These are phyloP conservation scores for Anhinga rufa DNA, from an alignment of 2,113 vertebrate genomes.

Conservation along the genomic window DNA sequence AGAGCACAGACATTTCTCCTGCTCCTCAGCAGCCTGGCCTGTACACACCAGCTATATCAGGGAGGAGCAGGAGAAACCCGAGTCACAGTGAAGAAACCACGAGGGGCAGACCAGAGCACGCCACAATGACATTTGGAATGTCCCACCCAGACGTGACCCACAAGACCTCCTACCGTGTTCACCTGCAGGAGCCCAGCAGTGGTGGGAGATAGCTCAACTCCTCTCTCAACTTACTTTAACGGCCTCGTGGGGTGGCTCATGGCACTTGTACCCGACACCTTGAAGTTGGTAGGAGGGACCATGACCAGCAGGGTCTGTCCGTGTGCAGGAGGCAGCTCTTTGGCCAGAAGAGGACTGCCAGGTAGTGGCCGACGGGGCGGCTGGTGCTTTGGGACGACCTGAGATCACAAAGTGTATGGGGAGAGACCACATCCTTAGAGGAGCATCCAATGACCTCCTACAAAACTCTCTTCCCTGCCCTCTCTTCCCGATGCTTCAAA, in stretches of 20 bases:
- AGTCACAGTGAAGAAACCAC: background rate
- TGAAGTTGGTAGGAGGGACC: conserved; percentile 75
- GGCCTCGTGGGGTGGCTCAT: conserved; percentile 61
- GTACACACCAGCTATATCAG: fast-evolving
- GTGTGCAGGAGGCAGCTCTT: conserved; percentile 3
- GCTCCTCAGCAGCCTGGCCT: background rate
- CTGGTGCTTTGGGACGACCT: conserved; percentile 57
- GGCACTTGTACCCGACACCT: conserved; percentile 52
- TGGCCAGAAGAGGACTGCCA: conserved; percentile 67
- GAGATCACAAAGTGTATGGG: background rate
- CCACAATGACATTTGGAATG: background rate
- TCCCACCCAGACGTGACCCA: background rate
- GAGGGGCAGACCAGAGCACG: background rate
- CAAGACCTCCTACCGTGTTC: background rate
- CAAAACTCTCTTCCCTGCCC: background rate
- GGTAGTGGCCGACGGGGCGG: conserved; percentile 80
- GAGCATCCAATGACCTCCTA: background rate
- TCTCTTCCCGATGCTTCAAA: no score
- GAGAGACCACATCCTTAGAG: background rate
- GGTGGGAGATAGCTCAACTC: background rate
- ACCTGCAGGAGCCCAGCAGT: background rate
- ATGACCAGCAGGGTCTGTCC: conserved; percentile 79
- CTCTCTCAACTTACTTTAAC: conserved; percentile 65
- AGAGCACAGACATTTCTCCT: background rate
- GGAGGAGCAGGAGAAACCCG: background rate